Base-by-base conservation (phyloP, 2,113 vertebrate species). In the Oryzias curvinotus region DNA sequence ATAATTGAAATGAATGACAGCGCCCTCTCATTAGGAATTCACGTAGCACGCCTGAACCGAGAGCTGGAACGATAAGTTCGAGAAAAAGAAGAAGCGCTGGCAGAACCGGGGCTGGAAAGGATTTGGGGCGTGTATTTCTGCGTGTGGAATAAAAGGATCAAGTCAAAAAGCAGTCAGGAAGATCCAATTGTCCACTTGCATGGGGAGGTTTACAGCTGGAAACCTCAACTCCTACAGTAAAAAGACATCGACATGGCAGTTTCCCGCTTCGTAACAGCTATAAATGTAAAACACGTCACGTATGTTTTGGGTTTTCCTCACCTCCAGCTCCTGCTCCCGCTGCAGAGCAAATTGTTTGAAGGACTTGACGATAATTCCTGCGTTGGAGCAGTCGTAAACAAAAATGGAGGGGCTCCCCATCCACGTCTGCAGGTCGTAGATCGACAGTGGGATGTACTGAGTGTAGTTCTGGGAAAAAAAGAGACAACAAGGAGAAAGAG, bases 341-440 rank as follows among this genome's bases (percentile, higher is more conserved):
- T 99, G 97, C 63, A 98, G 91, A 36, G 97, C 96, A 30, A 98
- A 99, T 82, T 99, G 97, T 59, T 98, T 96, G 85, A 99, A 99
- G 0, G 97, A 98, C 89, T 98, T 98, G 90, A 98, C 96, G 3
- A 98, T 95, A 60, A 98, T 95, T 56, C 97, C 97, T 0, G 97
- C 97, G 0, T 97, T 98, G 76, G 97, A 98, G 90, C 97, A 98
- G 73, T 99, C 97, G 0, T 99, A 99, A 47, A 99, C 97, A 0
- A 99, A 99, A 42, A 99, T 99, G 54, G 97, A 99, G 2, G 97
- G 97, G 56, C 97, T 98, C 56, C 97, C 97, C 97, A 99, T 99
- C 97, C 97, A 99, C 0, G 97, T 99, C 89, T 99, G 97, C 78
- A 99, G 93, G 92, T 99, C 97, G 0, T 99, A 99, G 47, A 99